phyloP scores from a whole-genome alignment of 1,140 invertebrate genomes.

The Thaumetopoea pityocampa region DNA sequence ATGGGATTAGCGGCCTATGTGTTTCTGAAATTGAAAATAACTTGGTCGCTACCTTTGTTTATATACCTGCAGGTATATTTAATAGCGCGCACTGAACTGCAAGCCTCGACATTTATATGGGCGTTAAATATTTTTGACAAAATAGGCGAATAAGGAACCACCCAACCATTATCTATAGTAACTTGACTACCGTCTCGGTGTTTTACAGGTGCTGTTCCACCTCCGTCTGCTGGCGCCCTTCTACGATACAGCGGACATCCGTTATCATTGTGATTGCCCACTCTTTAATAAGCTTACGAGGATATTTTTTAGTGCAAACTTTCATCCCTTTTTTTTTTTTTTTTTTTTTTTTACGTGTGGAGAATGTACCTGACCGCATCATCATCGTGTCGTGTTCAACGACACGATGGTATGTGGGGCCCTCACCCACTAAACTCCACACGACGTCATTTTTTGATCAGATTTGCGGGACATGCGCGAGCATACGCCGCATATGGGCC shows the following conservation, averaged over 20 bases:
- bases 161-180: conserved; percentile 7
- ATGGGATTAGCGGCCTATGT: not conserved
- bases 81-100: conserved; percentile 5
- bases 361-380: too few relatives aligned
- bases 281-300: conserved; percentile 1
- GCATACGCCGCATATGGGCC: too few relatives aligned
- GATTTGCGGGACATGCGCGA: too few relatives aligned
- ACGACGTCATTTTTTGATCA: too few relatives aligned
- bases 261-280: not conserved
- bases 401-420: too few relatives aligned
- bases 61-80: conserved; percentile 5
- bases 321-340: too few relatives aligned
- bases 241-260: conserved; percentile 4
- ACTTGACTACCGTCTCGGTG: not conserved
- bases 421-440: too few relatives aligned
- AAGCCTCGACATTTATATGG: conserved; percentile 4
- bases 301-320: conserved; percentile 2
- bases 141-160: not conserved
- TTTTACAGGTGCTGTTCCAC: conserved; percentile 1
- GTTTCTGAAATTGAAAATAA: conserved; percentile 5
- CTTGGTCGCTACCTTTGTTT: conserved; percentile 3
- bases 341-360: too few relatives aligned
- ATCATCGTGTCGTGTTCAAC: too few relatives aligned
- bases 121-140: conserved; percentile 4
- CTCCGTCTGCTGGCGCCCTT: conserved; percentile 1